Conservation (phyloP, 30 jellyfish, hydroid and myxozoan species). For the Catostylus mosaicus region DNA sequence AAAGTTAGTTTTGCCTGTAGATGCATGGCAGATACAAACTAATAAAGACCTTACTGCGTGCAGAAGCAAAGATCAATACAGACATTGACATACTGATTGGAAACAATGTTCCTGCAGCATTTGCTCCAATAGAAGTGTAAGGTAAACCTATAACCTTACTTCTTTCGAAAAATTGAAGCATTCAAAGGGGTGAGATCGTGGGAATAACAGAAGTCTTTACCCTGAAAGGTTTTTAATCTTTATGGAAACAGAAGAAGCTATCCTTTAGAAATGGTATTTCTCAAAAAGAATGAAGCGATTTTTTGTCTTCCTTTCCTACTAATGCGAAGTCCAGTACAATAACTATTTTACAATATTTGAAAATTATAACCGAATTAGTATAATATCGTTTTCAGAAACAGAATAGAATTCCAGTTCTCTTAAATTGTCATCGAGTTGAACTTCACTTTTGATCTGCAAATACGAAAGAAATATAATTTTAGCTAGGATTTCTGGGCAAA, state of each 20-base stretch:
- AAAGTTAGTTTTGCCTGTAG: conserved; percentile 22
- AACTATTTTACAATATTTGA: background rate
- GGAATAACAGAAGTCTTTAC: too few relatives aligned
- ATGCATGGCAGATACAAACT: conserved; percentile 37
- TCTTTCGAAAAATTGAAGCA: too few relatives aligned
- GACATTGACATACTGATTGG: conserved; percentile 24
- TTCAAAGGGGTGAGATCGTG: too few relatives aligned
- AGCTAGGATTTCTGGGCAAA: background rate
- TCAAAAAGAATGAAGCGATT: too few relatives aligned
- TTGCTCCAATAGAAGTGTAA: conserved; percentile 36
- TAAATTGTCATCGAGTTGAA: conserved; percentile 71
- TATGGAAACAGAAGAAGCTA: too few relatives aligned
- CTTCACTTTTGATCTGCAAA: conserved; percentile 55
- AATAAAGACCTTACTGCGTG: conserved; percentile 9
- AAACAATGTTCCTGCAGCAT: conserved; percentile 54
- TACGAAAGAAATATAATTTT: background rate
- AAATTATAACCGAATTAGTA: background rate
- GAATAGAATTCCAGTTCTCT: conserved; percentile 70
- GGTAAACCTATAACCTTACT: too few relatives aligned
- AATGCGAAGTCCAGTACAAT: background rate
- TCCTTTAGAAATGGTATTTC: too few relatives aligned
- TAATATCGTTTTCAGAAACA: conserved; percentile 51
- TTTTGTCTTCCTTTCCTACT: background rate
- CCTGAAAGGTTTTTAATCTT: too few relatives aligned
- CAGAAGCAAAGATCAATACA: background rate